Evolutionary conservation across 1,140 invertebrate species (phyloP).

Genomic region (Papilio helenus): DNA sequence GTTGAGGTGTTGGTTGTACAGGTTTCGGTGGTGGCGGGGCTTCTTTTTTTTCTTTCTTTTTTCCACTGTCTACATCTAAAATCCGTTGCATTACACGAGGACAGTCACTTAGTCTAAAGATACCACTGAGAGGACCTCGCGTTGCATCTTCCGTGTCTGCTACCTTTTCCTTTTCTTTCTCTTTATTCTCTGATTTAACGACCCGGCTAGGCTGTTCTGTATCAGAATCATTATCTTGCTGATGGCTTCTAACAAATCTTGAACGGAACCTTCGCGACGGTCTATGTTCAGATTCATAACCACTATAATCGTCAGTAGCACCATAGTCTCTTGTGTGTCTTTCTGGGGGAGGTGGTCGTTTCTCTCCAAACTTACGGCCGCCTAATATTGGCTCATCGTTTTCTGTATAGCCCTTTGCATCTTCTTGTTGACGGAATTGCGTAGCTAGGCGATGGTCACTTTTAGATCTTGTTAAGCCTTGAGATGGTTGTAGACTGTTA

Average conservation of each 20-base stretch:
- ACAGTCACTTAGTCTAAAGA: constrained; percentile 94
- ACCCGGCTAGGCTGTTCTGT: constrained; percentile 84
- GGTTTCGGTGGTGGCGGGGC: constrained; percentile 83
- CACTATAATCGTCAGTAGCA: constrained; percentile 83
- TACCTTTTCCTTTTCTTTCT: constrained; percentile 90
- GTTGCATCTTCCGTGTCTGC: constrained; percentile 95
- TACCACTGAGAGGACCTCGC: constrained; percentile 93
- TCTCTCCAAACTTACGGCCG: constrained; percentile 89
- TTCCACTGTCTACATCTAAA: constrained; percentile 90
- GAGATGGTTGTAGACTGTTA: constrained; percentile 84
- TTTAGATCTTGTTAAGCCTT: constrained; percentile 95
- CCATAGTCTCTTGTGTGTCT: constrained; percentile 83
- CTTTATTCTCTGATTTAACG: constrained; percentile 84
- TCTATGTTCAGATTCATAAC: constrained; percentile 86
- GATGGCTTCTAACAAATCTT: constrained; percentile 87
- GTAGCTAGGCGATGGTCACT: constrained; percentile 95
- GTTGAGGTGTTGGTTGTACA: constrained; percentile 80
- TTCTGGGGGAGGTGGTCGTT: constrained; percentile 80
- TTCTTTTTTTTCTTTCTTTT: constrained; percentile 89
- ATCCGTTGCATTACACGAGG: constrained; percentile 94
- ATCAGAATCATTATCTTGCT: constrained; percentile 88
- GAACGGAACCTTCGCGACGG: constrained; percentile 87
- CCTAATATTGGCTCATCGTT: constrained; percentile 86
- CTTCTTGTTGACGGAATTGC: constrained; percentile 94
- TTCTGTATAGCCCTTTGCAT: constrained; percentile 84